A percentile compares a stretch with the other conserved stretches of the same genome.
Evolutionary conservation across 2,888 invertebrate genomes (phyloP).

Genomic region (Dynastes maya): DNA sequence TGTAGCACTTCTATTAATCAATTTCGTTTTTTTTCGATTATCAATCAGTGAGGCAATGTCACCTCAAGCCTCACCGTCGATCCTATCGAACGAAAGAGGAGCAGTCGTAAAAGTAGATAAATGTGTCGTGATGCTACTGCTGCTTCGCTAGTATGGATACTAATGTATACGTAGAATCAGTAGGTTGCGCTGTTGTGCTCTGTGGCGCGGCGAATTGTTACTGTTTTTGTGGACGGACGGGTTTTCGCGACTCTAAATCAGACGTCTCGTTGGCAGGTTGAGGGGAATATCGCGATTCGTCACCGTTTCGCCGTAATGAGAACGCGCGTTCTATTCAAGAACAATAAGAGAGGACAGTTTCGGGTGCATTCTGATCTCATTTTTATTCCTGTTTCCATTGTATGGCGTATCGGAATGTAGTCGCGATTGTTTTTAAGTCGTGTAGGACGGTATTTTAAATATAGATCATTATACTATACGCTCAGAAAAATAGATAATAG

Average conservation of each 20-base stretch:
- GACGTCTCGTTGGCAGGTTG: constrained; percentile 50
- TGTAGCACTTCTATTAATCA: not conserved
- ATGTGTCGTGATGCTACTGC: constrained; percentile 51
- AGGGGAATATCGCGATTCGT: constrained; percentile 51
- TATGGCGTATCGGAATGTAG: not conserved
- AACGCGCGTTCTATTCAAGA: constrained; percentile 36
- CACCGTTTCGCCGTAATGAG: constrained; percentile 50
- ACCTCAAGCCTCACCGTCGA: not conserved
- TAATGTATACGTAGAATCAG: constrained; percentile 52
- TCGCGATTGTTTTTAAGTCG: too few species aligned
- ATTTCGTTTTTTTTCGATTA: not conserved
- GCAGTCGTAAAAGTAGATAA: constrained; percentile 43
- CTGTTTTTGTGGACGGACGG: constrained; percentile 63
- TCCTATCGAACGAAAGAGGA: constrained; percentile 22
- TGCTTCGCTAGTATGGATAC: constrained; percentile 36
- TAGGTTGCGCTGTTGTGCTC: constrained; percentile 57
- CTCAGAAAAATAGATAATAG: not conserved
- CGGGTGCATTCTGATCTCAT: constrained; percentile 32
- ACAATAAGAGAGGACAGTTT: constrained; percentile 38
- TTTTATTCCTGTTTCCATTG: constrained; percentile 19
- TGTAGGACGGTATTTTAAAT: too few species aligned
- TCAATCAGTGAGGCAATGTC: not conserved
- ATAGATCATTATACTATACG: not conserved
- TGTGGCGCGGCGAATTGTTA: constrained; percentile 59
- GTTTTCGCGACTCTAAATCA: constrained; percentile 62